Evolutionary conservation across 2,797 vertebrate genomes (phyloP), one percentile per base, ranked within the genome.

Genomic region (Euthynnus affinis): DNA sequence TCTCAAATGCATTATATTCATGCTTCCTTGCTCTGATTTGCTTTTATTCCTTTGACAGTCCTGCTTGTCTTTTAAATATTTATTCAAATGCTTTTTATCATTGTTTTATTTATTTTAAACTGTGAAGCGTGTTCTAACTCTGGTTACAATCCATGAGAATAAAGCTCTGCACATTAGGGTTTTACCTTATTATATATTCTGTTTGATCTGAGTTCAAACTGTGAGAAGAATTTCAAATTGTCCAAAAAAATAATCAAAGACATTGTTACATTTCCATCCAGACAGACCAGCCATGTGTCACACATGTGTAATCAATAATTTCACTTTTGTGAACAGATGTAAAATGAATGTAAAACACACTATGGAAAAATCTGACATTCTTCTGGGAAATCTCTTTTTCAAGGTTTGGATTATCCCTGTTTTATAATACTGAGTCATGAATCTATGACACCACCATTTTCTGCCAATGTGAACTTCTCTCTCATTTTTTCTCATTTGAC

Each of bases 361-460:
- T n/a, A 61, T 56, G 22, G 66, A 75, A 63, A 44, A 60, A 15
- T 49, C 23, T 42, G 52, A 52, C n/a, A 12, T 57, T 34, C 44
- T 14, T 62, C 49, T 15, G 2, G 15, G 42, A 1, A 40, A 71
- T 12, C 12, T 20, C 34, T 8, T 44, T 51, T 80, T 44, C 15
- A 20, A 59, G 61, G 60, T 49, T 52, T 22, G 37, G 29, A 68
- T 69, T 48, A 74, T 20, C 51, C 10, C 27, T n/a, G 44, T 42
- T 55, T 58, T 40, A 46, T 61, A 23, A 78, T 5, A n/a, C 22
- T 58, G 48, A 84, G 4, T 85, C 42, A 15, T 51, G 58, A 18
- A 32, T 78, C 51, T 55, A 53, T 64, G 34, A 44, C 65, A 59
- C 9, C 67, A 7, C 27, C 17, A 22, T 71, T 63, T 48, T 58